These are phyloP conservation scores for Mesoligia furuncula DNA, from an alignment of 2,888 invertebrate genomes.

Conservation along the genomic window DNA sequence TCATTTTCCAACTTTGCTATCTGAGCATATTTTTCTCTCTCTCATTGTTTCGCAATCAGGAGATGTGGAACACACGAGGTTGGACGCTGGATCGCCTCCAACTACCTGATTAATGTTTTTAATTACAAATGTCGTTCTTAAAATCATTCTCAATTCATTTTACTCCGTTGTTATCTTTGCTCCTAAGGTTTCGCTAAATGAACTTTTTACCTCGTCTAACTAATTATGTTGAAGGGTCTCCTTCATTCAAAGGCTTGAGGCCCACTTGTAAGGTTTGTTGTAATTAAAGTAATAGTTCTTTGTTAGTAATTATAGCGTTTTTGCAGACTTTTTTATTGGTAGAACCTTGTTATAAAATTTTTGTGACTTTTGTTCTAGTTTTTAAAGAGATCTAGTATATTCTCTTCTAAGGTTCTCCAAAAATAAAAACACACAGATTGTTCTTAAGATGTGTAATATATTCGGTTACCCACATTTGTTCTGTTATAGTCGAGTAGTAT, in stretches of 20 bases:
- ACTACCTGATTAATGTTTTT: slow-evolving; percentile 41
- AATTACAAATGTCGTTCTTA: slow-evolving; percentile 26
- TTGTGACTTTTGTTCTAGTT: neutral
- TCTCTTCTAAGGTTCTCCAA: neutral
- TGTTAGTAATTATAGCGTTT: slow-evolving; percentile 7
- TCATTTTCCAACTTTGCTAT: slow-evolving; percentile 33
- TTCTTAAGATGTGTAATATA: too few species aligned
- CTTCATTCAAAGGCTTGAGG: slow-evolving; percentile 18
- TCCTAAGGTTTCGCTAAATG: slow-evolving; percentile 11
- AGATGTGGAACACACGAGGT: slow-evolving; percentile 25
- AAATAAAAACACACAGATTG: neutral
- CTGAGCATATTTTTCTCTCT: slow-evolving; percentile 24
- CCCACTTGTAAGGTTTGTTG: slow-evolving; percentile 11
- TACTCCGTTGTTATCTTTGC: slow-evolving; percentile 9
- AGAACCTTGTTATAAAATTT: neutral
- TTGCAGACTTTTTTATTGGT: slow-evolving; percentile 8
- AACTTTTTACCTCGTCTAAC: slow-evolving; percentile 36
- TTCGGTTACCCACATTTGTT: too few species aligned
- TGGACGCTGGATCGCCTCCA: slow-evolving; percentile 30
- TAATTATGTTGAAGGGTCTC: slow-evolving; percentile 43
- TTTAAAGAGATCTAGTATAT: neutral
- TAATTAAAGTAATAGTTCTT: slow-evolving; percentile 20
- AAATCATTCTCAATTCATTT: slow-evolving; percentile 37
- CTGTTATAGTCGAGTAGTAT: too few species aligned
- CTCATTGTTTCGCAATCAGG: slow-evolving; percentile 43